These are phyloP conservation scores for Dicrurus megarhynchus DNA, from an alignment of 2,113 vertebrate species.

Conservation along the genomic window DNA sequence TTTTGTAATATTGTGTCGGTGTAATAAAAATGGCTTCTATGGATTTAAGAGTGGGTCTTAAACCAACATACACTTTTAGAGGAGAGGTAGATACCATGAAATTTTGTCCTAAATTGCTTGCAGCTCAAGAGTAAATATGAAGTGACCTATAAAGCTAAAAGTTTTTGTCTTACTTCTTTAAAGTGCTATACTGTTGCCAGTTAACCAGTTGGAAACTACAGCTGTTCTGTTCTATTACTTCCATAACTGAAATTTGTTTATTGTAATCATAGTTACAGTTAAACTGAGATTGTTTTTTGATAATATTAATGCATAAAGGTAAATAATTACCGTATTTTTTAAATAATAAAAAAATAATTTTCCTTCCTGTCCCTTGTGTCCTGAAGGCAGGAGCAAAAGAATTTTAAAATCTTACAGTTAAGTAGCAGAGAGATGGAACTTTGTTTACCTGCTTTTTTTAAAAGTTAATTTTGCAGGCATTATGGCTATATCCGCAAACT, in stretches of 20 bases:
- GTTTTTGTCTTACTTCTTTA: not conserved
- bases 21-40: not conserved
- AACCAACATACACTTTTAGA: not conserved
- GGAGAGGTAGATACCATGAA: not conserved
- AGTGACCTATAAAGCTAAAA: not conserved
- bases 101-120: not conserved
- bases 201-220: not conserved
- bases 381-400: constrained; percentile 29
- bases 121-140: not conserved
- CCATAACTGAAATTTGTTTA: not conserved
- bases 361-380: constrained; percentile 22
- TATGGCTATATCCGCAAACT: constrained; percentile 47
- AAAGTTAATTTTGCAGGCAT: constrained; percentile 52
- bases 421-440: not conserved
- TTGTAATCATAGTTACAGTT: not conserved
- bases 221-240: not conserved
- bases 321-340: not conserved
- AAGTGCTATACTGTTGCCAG: not conserved
- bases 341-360: not conserved
- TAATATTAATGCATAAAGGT: not conserved
- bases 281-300: not conserved
- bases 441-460: constrained; percentile 48
- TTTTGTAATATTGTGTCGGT: not conserved
- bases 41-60: not conserved
- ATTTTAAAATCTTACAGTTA: constrained; percentile 51